Conservation (phyloP, 2,888 invertebrate genomes). For the Leptogaster cylindrica region DNA sequence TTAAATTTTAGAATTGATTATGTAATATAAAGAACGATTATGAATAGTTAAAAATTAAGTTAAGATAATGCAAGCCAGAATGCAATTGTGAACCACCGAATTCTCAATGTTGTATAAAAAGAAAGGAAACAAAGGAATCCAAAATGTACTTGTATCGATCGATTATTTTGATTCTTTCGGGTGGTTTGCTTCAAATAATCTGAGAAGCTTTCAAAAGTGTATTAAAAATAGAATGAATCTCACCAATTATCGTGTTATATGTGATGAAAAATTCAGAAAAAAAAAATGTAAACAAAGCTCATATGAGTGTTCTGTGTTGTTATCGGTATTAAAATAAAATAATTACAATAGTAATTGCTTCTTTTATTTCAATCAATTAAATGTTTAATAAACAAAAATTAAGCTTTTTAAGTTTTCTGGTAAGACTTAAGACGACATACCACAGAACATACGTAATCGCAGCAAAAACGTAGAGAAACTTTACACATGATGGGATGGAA, state of each 20-base stretch:
- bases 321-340: conserved; percentile 29
- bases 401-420: no score
- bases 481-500: no score
- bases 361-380: no score
- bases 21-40: conserved; percentile 16
- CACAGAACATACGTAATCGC: no score
- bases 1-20: conserved; percentile 31
- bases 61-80: conserved; percentile 14
- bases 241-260: no score
- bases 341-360: no score
- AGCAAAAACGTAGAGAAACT: no score
- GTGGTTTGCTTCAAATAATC: not conserved
- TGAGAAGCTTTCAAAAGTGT: not conserved
- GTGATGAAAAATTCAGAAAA: not conserved
- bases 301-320: conserved; percentile 38
- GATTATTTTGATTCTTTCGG: conserved; percentile 5
- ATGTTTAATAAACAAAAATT: no score
- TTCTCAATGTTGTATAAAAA: no score
- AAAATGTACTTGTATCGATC: conserved; percentile 3
- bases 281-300: conserved; percentile 26
- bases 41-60: conserved; percentile 11
- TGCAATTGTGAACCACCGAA: no score
- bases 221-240: conserved; percentile 1
- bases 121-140: not conserved
- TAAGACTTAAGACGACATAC: no score